Evolutionary conservation across 1,140 invertebrate genomes (phyloP).

Genomic region (Camponotus floridanus): DNA sequence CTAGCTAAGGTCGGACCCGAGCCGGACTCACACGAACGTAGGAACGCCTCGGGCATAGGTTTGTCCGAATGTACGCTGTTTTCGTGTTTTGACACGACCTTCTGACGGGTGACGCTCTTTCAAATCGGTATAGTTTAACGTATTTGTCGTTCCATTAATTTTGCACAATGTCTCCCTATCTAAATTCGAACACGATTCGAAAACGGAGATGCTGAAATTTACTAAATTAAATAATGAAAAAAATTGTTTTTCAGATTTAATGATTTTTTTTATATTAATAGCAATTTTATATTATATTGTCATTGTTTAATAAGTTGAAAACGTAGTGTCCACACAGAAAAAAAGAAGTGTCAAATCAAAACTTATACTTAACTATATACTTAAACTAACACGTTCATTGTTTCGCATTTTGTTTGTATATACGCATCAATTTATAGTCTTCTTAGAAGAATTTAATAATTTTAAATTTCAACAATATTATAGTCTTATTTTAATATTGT

Average conservation of each 20-base stretch:
- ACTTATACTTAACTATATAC: too few relatives aligned
- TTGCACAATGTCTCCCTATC: not conserved
- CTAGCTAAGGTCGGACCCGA: conserved; percentile 79
- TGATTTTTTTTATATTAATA: not conserved
- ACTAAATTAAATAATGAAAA: not conserved
- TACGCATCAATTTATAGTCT: too few relatives aligned
- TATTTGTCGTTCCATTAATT: conserved; percentile 72
- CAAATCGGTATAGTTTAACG: conserved; percentile 67
- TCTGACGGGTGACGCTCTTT: conserved; percentile 74
- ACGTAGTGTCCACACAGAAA: too few relatives aligned
- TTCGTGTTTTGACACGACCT: conserved; percentile 83
- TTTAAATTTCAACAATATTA: too few relatives aligned
- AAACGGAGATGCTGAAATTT: not conserved
- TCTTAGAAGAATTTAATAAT: too few relatives aligned
- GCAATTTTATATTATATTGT: not conserved
- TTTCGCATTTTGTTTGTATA: too few relatives aligned
- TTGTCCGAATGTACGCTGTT: conserved; percentile 74
- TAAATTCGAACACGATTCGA: not conserved
- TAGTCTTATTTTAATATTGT: too few relatives aligned
- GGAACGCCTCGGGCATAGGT: conserved; percentile 63
- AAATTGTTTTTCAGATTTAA: not conserved
- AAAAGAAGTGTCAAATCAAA: too few relatives aligned
- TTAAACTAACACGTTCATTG: too few relatives aligned
- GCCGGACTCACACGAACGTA: conserved; percentile 75
- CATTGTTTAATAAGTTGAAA: not conserved